Base-by-base conservation (phyloP, 1,140 invertebrate species). In the Drosophila varians region DNA sequence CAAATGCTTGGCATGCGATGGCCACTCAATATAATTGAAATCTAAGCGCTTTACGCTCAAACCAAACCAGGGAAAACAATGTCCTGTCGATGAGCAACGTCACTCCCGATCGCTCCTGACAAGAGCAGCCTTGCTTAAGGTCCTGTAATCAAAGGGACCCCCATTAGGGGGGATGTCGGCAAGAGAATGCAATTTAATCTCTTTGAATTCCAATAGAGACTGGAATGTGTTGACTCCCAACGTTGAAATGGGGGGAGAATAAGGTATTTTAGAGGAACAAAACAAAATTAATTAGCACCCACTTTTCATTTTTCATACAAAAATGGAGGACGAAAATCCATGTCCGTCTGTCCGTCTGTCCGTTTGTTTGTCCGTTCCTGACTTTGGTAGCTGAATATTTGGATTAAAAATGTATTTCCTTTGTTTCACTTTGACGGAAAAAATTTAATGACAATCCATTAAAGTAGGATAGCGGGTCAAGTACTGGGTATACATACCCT, bases 21-120 rank as follows among this genome's bases (percentile, higher is more conserved):
- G 62, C 61, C 56, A 64, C 79, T 62, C 68, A 56, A 84, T 70
- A 51, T 83, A 72, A 84, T 74, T 86, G 71, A 84, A 79, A 78
- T 79, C 65, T 54, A 86, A 69, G 58, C 57, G 72, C 19, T 46
- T 43, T 36, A 26, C 42, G 74, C 38, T 60, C 70, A 71, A 51
- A 55, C 42, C 69, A 66, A 51, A 55, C 42, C 69, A 66, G 47
- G 71, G 66, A 36, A 61, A 71, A 71, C 57, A 74, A 70, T 84
- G 45, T 43, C 48, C 28, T 19, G 23, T 31, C 12, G 25, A 42
- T 23, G 43, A 21, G 57, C 36, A 31, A 23, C 25, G 5, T 23
- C 34, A 18, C n/a, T 49, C 6, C 25, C 11, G 34, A 6, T 43
- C 21, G 43, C 11, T n/a, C 4, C n/a, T 38, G 36, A 38, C 36